Evolutionary conservation across 2,888 invertebrate genomes (phyloP), one percentile per base, ranked within the genome.

Genomic region (Plebejus argus): DNA sequence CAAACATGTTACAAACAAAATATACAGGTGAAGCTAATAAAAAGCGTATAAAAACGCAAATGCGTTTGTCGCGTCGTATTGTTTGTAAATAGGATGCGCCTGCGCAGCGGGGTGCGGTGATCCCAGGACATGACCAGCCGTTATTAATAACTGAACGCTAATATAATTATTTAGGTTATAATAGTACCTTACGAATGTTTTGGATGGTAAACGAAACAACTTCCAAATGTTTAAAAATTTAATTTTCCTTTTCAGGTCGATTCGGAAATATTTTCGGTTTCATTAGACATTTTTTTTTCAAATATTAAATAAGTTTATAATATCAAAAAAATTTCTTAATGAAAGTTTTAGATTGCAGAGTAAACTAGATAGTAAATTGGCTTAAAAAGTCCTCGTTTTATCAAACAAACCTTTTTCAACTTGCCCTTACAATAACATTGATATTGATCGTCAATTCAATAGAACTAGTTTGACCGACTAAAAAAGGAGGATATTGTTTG

Each of bases 61-160:
- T 82, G 81, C 78, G 83, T 84, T 85, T 81, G 84, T 81, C 83
- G 83, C 82, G 82, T 28, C 80, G 88, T 84, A 91, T 91, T 91
- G 91, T 91, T 91, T 91, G 91, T 91, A 88, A 91, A 90, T 91
- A 83, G 84, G 87, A 82, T 84, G 87, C 86, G 87, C 83, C 83
- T 81, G 86, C 90, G 85, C 88, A 84, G 86, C 87, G 84, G 90
- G 89, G 88, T 82, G 85, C 85, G 87, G 83, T 83, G 80, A 81
- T 85, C 84, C 84, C 84, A 33, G 49, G 76, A 49, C 70, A 20
- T 70, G 71, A 53, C 39, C 71, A 71, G 71, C 71, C 18, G 71
- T 56, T 77, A 77, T 76, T 39, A 23, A 23, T 72, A 45, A 45
- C 10, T 45, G 66, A 66, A 33, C 33, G 28, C 33, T 66, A n/a